Evolutionary conservation across 2,797 vertebrate species (phyloP).

Genomic region (Tolypeutes matacus): DNA sequence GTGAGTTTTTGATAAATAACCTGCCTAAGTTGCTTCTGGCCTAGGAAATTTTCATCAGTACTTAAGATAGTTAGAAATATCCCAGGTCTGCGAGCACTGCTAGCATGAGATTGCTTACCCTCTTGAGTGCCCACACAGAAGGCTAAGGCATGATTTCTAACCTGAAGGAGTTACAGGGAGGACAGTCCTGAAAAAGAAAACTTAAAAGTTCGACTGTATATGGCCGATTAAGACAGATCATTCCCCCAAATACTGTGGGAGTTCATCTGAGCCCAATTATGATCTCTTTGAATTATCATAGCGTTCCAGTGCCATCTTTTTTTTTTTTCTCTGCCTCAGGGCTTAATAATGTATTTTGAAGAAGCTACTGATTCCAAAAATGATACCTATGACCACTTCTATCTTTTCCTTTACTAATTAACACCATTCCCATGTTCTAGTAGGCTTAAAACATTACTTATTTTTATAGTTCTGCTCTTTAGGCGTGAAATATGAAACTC

Average conservation of each 20-base stretch:
- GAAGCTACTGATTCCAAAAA: slow-evolving; percentile 45
- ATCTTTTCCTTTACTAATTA: slow-evolving; percentile 64
- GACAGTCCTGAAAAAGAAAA: slow-evolving; percentile 19
- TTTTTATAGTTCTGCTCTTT: slow-evolving; percentile 80
- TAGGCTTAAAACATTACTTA: slow-evolving; percentile 70
- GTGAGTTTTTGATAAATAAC: not conserved
- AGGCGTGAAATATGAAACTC: slow-evolving; percentile 70
- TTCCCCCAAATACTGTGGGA: not conserved
- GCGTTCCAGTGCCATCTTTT: not conserved
- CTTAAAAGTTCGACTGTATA: not conserved
- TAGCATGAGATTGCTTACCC: not conserved
- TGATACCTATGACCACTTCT: slow-evolving; percentile 37
- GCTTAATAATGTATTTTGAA: slow-evolving; percentile 63
- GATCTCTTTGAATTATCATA: slow-evolving; percentile 32
- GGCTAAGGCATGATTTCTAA: not conserved
- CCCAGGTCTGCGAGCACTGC: not conserved
- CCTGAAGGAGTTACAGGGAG: not conserved
- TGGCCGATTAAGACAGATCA: not conserved
- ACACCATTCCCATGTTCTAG: slow-evolving; percentile 50
- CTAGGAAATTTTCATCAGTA: not conserved
- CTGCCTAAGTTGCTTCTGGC: not conserved
- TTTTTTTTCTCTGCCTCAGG: not conserved
- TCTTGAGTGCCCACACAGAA: not conserved
- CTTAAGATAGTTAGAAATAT: not conserved
- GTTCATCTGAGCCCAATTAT: not conserved